Conservation (phyloP, 2,888 invertebrate genomes). For the Papilio demoleus region DNA sequence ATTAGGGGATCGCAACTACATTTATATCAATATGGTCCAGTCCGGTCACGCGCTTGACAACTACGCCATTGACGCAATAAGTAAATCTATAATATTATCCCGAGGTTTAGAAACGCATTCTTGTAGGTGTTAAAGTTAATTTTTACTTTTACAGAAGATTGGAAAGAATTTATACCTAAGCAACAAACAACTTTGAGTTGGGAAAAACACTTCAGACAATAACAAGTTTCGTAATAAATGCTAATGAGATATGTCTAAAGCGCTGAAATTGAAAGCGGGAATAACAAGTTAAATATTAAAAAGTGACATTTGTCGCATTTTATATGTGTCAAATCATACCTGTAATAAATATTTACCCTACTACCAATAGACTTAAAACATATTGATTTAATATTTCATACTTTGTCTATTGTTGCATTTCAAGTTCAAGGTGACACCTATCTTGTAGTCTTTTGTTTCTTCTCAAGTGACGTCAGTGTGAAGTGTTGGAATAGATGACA, state of each 20-base stretch:
- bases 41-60: no score
- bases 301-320: slow-evolving; percentile 1
- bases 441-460: slow-evolving; percentile 8
- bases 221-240: slow-evolving; percentile 34
- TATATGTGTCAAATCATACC: no score
- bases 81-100: no score
- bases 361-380: no score
- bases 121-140: not conserved
- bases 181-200: slow-evolving; percentile 1
- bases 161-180: not conserved
- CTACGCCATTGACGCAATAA: no score
- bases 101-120: no score
- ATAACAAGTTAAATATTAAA: not conserved
- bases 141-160: not conserved
- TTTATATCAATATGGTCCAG: no score
- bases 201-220: slow-evolving; percentile 15
- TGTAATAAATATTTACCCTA: no score
- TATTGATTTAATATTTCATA: not conserved
- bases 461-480: not conserved
- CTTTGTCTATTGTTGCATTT: slow-evolving; percentile 1
- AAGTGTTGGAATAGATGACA: not conserved
- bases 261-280: slow-evolving; percentile 6
- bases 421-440: slow-evolving; percentile 17
- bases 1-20: no score
- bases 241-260: slow-evolving; percentile 12